These are phyloP conservation scores for Drosophila affinis DNA, from an alignment of 2,888 invertebrate genomes.

Conservation along the genomic window DNA sequence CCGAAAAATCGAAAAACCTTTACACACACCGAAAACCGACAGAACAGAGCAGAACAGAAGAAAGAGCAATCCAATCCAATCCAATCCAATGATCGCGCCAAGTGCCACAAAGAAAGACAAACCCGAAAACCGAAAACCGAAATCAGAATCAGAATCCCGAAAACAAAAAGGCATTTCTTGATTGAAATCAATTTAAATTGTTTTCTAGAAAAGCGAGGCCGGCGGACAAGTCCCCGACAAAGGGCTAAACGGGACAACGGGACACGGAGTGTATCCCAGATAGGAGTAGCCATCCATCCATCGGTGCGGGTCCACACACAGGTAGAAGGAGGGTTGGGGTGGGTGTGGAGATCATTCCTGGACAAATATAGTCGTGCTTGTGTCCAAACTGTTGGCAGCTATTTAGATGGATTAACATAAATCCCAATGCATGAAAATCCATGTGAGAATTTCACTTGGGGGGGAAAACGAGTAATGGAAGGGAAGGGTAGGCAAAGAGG, in stretches of 20 bases:
- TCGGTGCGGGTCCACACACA: conserved; percentile 46
- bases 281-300: conserved; percentile 58
- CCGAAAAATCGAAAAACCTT: conserved; percentile 33
- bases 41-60: neutral
- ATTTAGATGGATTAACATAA: conserved; percentile 76
- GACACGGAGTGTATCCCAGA: conserved; percentile 12
- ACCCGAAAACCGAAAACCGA: conserved; percentile 28
- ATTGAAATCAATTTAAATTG: conserved; percentile 82
- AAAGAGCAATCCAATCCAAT: conserved; percentile 41
- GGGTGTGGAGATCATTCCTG: conserved; percentile 48
- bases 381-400: conserved; percentile 76
- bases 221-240: conserved; percentile 55
- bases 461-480: neutral
- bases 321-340: conserved; percentile 7
- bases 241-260: conserved; percentile 51
- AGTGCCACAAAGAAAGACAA: conserved; percentile 43
- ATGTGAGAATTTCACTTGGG: conserved; percentile 67
- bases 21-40: conserved; percentile 32
- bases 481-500: neutral
- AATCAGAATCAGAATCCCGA: conserved; percentile 58
- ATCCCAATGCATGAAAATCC: conserved; percentile 64
- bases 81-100: conserved; percentile 27
- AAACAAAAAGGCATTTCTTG: conserved; percentile 78
- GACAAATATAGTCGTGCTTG: conserved; percentile 70
- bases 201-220: conserved; percentile 74